A percentile compares a stretch with the other conserved stretches of the same genome.
Conservation (phyloP, 2,797 vertebrate genomes). For the Micropoecilia bifurca region DNA sequence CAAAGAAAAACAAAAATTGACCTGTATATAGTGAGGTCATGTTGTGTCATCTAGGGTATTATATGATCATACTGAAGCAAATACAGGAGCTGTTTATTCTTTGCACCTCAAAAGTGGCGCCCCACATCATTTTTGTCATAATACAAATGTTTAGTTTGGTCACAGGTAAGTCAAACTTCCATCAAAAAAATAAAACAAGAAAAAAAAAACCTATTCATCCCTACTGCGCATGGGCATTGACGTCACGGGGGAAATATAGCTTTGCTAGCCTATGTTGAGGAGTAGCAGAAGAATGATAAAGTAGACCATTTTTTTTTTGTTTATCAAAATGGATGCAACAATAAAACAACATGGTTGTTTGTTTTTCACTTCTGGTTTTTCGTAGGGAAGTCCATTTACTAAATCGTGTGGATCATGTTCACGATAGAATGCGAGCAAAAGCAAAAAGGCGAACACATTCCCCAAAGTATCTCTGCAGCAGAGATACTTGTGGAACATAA, state of each 20-base stretch:
- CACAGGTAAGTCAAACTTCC: not conserved
- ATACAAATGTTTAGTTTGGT: not conserved
- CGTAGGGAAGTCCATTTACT: not conserved
- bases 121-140: not conserved
- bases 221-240: not conserved
- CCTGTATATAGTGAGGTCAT: not conserved
- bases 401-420: not conserved
- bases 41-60: not conserved
- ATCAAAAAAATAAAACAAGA: too few relatives aligned
- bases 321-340: not conserved
- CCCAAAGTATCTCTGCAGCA: slow-evolving; percentile 16
- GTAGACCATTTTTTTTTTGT: not conserved
- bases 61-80: not conserved
- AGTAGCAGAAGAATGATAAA: not conserved
- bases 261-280: not conserved
- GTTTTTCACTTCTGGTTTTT: not conserved
- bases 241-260: not conserved
- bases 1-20: not conserved
- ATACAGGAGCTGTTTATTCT: not conserved
- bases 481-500: slow-evolving; percentile 55
- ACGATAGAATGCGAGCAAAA: not conserved
- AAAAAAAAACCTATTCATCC: not conserved
- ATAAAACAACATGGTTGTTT: not conserved
- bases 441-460: slow-evolving; percentile 11
- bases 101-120: not conserved